These are phyloP conservation scores for Crematogaster levior DNA, from an alignment of 2,888 invertebrate genomes.

Conservation along the genomic window DNA sequence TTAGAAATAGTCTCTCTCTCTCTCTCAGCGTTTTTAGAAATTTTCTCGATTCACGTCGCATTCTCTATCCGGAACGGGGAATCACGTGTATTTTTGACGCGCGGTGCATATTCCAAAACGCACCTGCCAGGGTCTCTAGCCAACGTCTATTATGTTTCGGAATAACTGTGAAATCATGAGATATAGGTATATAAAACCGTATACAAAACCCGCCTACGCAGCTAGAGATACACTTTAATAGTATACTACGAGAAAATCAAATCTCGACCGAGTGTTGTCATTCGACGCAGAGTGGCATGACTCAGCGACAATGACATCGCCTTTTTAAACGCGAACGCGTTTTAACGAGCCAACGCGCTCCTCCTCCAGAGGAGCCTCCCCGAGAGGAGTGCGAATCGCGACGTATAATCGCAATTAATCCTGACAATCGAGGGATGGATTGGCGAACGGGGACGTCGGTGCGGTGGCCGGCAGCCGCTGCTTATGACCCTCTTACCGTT, in stretches of 20 bases:
- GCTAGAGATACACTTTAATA: background rate
- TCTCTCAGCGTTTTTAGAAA: background rate
- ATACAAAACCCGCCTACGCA: slow-evolving; percentile 13
- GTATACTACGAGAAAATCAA: background rate
- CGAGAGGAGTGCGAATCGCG: background rate
- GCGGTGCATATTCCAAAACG: slow-evolving; percentile 16
- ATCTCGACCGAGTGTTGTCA: background rate
- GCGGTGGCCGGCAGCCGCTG: background rate
- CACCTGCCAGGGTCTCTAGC: slow-evolving; percentile 19
- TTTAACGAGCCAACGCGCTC: background rate
- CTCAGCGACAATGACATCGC: background rate
- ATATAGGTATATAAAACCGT: background rate
- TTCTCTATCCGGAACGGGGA: background rate
- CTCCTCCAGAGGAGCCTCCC: background rate
- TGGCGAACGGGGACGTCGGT: background rate
- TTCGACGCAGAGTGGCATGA: background rate
- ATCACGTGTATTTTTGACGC: slow-evolving; percentile 28
- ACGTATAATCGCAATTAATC: background rate
- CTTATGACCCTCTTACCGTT: slow-evolving; percentile 74
- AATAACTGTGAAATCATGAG: slow-evolving; percentile 40
- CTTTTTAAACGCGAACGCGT: background rate
- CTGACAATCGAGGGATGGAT: background rate
- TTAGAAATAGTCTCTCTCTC: background rate
- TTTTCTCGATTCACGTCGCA: background rate
- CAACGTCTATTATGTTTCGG: slow-evolving; percentile 36